Evolutionary conservation across 2,113 vertebrate genomes (phyloP).

Genomic region (Columba livia): DNA sequence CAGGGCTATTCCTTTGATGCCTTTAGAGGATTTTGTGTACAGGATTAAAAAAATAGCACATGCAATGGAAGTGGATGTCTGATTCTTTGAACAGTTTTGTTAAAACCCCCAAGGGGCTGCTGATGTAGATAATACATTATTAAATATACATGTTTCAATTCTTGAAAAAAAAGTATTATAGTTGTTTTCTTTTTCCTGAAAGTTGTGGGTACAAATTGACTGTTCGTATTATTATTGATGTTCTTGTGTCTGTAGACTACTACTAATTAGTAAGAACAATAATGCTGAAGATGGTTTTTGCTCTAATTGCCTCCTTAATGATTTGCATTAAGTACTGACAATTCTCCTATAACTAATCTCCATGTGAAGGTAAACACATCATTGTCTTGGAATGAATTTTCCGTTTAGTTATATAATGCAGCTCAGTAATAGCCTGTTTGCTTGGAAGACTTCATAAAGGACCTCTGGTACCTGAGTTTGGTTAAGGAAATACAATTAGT

Average conservation of each 20-base stretch:
- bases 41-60: background rate
- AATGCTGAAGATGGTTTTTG: slow-evolving; percentile 67
- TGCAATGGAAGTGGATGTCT: background rate
- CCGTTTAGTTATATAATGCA: slow-evolving; percentile 45
- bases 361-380: slow-evolving; percentile 58
- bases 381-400: slow-evolving; percentile 58
- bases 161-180: background rate
- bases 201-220: slow-evolving; percentile 39
- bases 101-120: slow-evolving; percentile 2
- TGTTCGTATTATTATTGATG: slow-evolving; percentile 53
- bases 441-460: slow-evolving; percentile 20
- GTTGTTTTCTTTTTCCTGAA: slow-evolving; percentile 42
- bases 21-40: background rate
- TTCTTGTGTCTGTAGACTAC: slow-evolving; percentile 45
- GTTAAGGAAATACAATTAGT: background rate
- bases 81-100: slow-evolving; percentile 56
- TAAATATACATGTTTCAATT: slow-evolving; percentile 25
- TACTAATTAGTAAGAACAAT: slow-evolving; percentile 73
- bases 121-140: slow-evolving; percentile 36
- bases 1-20: background rate
- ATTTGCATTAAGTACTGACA: slow-evolving; percentile 72
- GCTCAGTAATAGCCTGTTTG: slow-evolving; percentile 25
- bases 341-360: slow-evolving; percentile 61
- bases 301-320: slow-evolving; percentile 67
- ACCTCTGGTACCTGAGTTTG: background rate